A percentile compares a stretch with the other conserved stretches of the same genome.
These are phyloP conservation scores for Dunckerocampus dactyliophorus DNA, from an alignment of 2,113 vertebrate species.

Conservation along the genomic window DNA sequence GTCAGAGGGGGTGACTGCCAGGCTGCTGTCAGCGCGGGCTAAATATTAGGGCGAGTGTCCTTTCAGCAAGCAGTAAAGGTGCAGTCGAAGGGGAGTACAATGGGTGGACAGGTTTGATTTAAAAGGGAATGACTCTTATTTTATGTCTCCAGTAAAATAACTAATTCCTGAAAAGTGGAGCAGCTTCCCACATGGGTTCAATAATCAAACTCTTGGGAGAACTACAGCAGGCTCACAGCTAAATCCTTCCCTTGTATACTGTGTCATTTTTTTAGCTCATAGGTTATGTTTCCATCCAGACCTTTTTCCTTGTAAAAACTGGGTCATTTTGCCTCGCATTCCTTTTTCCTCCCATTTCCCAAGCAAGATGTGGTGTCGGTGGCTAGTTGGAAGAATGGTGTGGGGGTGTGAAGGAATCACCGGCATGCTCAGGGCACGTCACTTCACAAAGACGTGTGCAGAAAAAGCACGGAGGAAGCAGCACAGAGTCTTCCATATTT, in stretches of 20 bases:
- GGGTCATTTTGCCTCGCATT: too few species aligned
- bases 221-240: too few species aligned
- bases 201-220: too few species aligned
- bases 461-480: neutral
- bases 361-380: too few species aligned
- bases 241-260: too few species aligned
- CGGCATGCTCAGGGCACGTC: constrained; percentile 8
- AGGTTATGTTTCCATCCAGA: too few species aligned
- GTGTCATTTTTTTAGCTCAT: too few species aligned
- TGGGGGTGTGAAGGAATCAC: constrained; percentile 15
- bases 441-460: neutral
- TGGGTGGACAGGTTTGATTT: neutral
- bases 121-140: neutral
- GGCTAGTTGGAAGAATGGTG: too few species aligned
- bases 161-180: too few species aligned
- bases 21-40: constrained; percentile 20
- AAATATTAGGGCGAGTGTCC: constrained; percentile 7
- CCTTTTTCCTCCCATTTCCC: too few species aligned
- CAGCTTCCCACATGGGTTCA: too few species aligned
- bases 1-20: neutral
- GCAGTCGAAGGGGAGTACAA: neutral
- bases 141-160: neutral
- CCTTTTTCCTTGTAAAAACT: too few species aligned
- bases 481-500: constrained; percentile 5
- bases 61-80: neutral